Evolutionary conservation across 2,797 vertebrate species (phyloP).

Genomic region (Hippoglossus hippoglossus): DNA sequence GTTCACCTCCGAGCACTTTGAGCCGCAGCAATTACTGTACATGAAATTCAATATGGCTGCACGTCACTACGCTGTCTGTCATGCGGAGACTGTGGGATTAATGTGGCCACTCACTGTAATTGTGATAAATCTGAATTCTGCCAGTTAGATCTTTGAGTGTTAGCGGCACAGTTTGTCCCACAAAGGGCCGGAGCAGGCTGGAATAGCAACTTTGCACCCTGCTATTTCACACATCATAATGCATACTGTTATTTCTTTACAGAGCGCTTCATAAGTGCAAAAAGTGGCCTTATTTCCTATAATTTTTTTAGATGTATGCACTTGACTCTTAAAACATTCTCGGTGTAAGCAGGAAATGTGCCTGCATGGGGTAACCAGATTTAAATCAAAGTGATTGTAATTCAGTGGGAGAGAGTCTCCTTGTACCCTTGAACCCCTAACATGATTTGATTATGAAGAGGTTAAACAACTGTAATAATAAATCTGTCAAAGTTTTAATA

Average conservation of each 20-base stretch:
- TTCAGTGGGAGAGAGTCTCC: constrained; percentile 68
- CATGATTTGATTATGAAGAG: constrained; percentile 76
- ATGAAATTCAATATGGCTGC: constrained; percentile 59
- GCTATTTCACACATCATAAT: constrained; percentile 51
- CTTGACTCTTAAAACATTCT: constrained; percentile 49
- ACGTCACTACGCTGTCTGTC: constrained; percentile 44
- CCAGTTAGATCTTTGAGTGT: constrained; percentile 44
- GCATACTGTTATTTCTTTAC: constrained; percentile 27
- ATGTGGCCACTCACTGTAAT: constrained; percentile 58
- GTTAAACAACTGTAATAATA: constrained; percentile 82
- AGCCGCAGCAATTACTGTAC: constrained; percentile 59
- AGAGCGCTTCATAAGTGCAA: constrained; percentile 19
- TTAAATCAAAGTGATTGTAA: constrained; percentile 70
- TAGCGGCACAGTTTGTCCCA: constrained; percentile 34
- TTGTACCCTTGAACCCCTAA: constrained; percentile 76
- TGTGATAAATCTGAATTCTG: constrained; percentile 57
- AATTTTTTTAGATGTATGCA: constrained; percentile 7
- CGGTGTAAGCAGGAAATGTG: constrained; percentile 59
- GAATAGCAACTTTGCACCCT: constrained; percentile 35
- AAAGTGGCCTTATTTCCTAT: constrained; percentile 43
- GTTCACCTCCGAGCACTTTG: constrained; percentile 65
- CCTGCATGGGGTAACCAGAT: constrained; percentile 40
- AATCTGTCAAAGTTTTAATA: constrained; percentile 78
- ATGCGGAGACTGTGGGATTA: constrained; percentile 50
- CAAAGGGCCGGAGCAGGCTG: constrained; percentile 25